A percentile compares a stretch with the other conserved stretches of the same genome.
These are phyloP conservation scores for Holothuria leucospilota DNA, from an alignment of 53 echinoderm and acorn worm species.

Conservation along the genomic window DNA sequence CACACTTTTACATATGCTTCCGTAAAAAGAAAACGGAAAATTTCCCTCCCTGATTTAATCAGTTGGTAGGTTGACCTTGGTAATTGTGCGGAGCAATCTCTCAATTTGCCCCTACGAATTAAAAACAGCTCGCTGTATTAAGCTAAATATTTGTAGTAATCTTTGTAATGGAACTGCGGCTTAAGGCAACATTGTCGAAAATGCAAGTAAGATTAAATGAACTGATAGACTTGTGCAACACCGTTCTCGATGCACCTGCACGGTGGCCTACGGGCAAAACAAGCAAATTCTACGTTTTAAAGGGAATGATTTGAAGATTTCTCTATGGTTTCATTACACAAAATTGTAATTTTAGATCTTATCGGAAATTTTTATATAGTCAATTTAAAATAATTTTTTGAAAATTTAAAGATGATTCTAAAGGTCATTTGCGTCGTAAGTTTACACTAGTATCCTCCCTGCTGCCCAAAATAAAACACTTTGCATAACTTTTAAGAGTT, in stretches of 20 bases:
- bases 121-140: constrained; percentile 33
- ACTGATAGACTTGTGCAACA: background rate
- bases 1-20: constrained; percentile 8
- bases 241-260: constrained; percentile 25
- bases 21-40: no score
- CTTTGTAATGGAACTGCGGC: constrained; percentile 31
- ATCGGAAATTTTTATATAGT: no score
- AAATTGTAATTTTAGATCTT: no score
- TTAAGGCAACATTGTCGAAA: constrained; percentile 15
- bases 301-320: no score
- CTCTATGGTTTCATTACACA: no score
- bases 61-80: constrained; percentile 33
- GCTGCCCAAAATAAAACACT: no score
- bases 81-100: constrained; percentile 42
- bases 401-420: no score
- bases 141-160: constrained; percentile 40
- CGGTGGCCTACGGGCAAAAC: constrained; percentile 22
- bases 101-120: constrained; percentile 25
- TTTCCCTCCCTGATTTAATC: constrained; percentile 10
- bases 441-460: no score
- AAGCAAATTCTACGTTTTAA: no score
- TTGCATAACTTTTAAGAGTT: no score
- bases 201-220: constrained; percentile 17
- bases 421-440: no score
- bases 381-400: no score